Percentiles rank a stretch among this genome's conserved stretches.
These are phyloP conservation scores for Umimayanthus kanabou DNA, from an alignment of 92 coral and sea anemone species.

Conservation along the genomic window DNA sequence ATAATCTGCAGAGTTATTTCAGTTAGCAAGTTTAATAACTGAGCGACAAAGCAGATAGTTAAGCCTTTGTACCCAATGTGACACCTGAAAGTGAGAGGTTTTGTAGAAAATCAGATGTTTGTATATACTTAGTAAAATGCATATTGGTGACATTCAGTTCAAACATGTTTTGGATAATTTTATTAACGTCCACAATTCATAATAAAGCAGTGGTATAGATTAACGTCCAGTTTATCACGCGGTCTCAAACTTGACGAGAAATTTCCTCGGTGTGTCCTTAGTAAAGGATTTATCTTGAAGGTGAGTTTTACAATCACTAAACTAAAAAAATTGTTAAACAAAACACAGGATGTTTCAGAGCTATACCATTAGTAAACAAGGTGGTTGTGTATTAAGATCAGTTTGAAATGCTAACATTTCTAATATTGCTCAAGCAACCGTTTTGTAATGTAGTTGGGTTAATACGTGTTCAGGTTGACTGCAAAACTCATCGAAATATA, in stretches of 20 bases:
- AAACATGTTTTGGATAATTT: slow-evolving; percentile 2
- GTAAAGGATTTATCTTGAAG: neutral
- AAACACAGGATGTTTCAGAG: neutral
- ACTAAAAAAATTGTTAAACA: neutral
- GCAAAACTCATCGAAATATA: neutral
- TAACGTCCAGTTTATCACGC: too few relatives aligned
- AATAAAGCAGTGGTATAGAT: neutral
- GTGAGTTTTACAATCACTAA: neutral
- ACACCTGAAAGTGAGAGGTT: neutral
- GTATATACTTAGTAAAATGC: neutral
- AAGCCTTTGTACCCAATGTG: neutral
- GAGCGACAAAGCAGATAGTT: neutral
- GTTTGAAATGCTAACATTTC: neutral
- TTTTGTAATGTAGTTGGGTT: neutral
- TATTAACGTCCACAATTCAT: slow-evolving; percentile 3
- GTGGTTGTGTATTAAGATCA: neutral
- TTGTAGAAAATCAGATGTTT: neutral
- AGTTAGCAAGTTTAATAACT: neutral
- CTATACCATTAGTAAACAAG: neutral
- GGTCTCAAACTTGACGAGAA: neutral
- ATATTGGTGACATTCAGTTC: slow-evolving; percentile 7
- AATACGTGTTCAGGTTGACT: neutral
- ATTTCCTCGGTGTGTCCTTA: neutral
- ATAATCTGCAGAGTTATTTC: neutral
- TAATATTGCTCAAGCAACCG: neutral